Evolutionary conservation across 2,113 vertebrate genomes (phyloP).

Genomic region (Ceyx margarethae): DNA sequence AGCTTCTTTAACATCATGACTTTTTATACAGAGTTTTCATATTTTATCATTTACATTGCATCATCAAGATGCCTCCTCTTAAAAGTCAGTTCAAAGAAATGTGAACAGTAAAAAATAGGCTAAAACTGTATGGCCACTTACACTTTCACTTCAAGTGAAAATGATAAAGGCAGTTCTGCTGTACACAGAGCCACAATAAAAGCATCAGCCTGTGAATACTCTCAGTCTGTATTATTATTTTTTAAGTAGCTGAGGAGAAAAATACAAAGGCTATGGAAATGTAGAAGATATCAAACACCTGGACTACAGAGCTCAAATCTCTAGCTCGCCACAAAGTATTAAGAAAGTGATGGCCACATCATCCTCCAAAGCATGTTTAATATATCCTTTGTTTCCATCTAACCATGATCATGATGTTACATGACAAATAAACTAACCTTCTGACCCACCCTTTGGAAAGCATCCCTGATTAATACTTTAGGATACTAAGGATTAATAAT

Average conservation of each 20-base stretch:
- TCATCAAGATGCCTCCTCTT: not conserved
- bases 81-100: not conserved
- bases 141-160: not conserved
- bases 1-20: not conserved
- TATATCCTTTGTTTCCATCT: conserved; percentile 65
- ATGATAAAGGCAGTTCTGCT: not conserved
- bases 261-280: not conserved
- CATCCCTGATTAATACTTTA: conserved; percentile 71
- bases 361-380: conserved; percentile 60
- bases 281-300: conserved; percentile 19
- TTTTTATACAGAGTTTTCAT: not conserved
- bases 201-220: not conserved
- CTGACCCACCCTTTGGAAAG: conserved; percentile 69
- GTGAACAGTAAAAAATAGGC: not conserved
- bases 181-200: not conserved
- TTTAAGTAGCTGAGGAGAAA: not conserved
- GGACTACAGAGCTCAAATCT: conserved; percentile 34
- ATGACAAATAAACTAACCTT: conserved; percentile 79
- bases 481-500: no score
- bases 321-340: conserved; percentile 70
- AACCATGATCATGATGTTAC: conserved; percentile 62
- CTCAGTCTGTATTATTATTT: not conserved
- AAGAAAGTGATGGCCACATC: conserved; percentile 76
- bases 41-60: not conserved
- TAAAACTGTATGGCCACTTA: not conserved